Evolutionary conservation across 2,888 invertebrate genomes (phyloP), one percentile per base, ranked within the genome.

Genomic region (Melinaea marsaeus): DNA sequence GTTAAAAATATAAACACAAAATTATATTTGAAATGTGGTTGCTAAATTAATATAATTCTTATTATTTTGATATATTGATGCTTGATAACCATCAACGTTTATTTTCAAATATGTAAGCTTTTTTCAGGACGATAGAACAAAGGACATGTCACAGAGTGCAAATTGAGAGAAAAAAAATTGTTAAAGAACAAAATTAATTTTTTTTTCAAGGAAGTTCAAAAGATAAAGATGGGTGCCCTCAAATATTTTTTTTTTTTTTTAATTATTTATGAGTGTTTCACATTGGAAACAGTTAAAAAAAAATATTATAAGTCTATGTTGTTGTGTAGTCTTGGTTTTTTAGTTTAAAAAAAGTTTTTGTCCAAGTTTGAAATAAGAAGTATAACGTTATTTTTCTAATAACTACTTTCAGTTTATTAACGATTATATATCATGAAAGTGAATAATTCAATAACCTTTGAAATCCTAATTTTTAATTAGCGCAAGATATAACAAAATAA

Each of bases 81-180:
- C 22, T 22, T 22, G 22, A 22, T 22, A 13, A 13, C 7, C 1
- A 3, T 9, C 54, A 64, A 54, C 56, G 58, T 60, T n/a, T 55
- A 58, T n/a, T 58, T 64, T 62, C 13, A n/a, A 13, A 51, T n/a
- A 22, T 22, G 32, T 13, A 4, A 34, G 47, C 37, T 59, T 62
- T 57, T 67, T 65, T 65, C 22, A 42, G 57, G 64, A 51, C 55
- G 37, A 37, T 46, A 60, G 64, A 67, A 67, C 67, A 67, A 67
- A 63, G 65, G 61, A 65, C 58, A 55, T 59, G 54, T 57, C 55
- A 58, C 61, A 64, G 64, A 58, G 61, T 64, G 61, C 47, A 64
- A 61, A 64, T 58, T 64, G 61, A 57, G 42, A 51, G 33, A 61
- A 58, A 61, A 64, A 64, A 60, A 57, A 60, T 48, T 34, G 51